These are phyloP conservation scores for Druon quercuslanigerum DNA, from an alignment of 1,140 invertebrate genomes.

Conservation along the genomic window DNA sequence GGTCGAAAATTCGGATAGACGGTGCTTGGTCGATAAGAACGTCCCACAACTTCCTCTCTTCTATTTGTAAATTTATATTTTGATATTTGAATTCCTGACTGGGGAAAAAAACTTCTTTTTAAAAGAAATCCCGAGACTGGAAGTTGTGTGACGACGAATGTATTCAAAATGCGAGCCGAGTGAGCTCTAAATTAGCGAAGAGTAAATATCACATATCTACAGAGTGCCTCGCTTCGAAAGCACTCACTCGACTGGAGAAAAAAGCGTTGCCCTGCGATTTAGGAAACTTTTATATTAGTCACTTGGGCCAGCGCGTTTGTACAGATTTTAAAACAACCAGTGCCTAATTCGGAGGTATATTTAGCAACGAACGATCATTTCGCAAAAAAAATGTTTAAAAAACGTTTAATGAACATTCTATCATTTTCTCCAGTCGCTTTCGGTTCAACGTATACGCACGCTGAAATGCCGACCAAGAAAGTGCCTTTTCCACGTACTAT, in stretches of 20 bases:
- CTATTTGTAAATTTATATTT: too few relatives aligned
- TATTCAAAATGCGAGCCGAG: not conserved
- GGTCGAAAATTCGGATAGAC: not conserved
- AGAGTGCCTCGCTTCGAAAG: constrained; percentile 17
- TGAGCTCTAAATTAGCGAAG: not conserved
- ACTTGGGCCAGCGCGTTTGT: not conserved
- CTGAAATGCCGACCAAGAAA: constrained; percentile 36
- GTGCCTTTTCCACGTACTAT: constrained; percentile 46
- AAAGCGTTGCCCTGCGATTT: not conserved
- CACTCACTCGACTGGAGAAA: not conserved
- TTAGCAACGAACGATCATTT: not conserved
- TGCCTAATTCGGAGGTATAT: not conserved
- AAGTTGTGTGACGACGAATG: not conserved
- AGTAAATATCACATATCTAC: constrained; percentile 8
- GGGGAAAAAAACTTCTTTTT: not conserved
- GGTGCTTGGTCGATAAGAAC: not conserved
- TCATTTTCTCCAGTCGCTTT: not conserved
- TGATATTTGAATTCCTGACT: too few relatives aligned
- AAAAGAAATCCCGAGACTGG: not conserved
- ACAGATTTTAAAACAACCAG: not conserved
- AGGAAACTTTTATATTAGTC: not conserved
- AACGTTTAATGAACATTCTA: not conserved
- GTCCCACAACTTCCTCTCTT: not conserved
- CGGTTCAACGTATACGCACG: not conserved
- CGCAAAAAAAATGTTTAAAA: not conserved